A percentile compares a stretch with the other conserved stretches of the same genome.
These are phyloP conservation scores for Campylorhamphus procurvoides DNA, from an alignment of 2,113 vertebrate species.

Conservation along the genomic window DNA sequence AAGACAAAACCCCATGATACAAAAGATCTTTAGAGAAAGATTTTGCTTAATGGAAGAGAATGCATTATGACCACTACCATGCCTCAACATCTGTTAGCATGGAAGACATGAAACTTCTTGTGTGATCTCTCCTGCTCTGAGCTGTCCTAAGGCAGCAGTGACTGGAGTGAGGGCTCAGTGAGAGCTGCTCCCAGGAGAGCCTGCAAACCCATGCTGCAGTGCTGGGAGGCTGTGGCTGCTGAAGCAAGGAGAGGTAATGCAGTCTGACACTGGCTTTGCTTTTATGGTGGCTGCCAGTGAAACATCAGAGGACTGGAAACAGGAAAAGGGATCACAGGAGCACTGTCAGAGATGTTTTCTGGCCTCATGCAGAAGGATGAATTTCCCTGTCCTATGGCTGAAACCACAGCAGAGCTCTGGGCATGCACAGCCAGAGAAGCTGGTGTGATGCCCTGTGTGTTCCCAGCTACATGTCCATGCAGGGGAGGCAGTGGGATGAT, in stretches of 20 bases:
- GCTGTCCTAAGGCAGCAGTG: not conserved
- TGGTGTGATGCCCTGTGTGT: rapidly evolving
- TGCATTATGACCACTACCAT: rapidly evolving
- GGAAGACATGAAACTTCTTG: not conserved
- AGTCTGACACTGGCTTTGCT: not conserved
- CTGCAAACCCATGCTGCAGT: not conserved
- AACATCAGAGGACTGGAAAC: not conserved
- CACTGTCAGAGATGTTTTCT: not conserved
- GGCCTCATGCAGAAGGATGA: not conserved
- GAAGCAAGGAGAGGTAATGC: not conserved
- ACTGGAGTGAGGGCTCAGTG: not conserved
- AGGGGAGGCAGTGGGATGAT: not conserved
- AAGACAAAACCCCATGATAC: not conserved
- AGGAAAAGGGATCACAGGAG: not conserved
- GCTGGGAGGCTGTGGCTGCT: not conserved
- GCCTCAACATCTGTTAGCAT: not conserved
- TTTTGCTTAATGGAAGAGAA: not conserved
- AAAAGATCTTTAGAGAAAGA: not conserved
- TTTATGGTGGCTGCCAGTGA: not conserved
- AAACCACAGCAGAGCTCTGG: not conserved
- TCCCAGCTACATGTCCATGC: rapidly evolving
- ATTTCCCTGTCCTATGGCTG: not conserved
- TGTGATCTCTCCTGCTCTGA: not conserved
- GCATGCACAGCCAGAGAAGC: not conserved
- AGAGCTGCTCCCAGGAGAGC: not conserved